Conservation (phyloP, 2,888 invertebrate species). For the Lamellibrachia satsuma region DNA sequence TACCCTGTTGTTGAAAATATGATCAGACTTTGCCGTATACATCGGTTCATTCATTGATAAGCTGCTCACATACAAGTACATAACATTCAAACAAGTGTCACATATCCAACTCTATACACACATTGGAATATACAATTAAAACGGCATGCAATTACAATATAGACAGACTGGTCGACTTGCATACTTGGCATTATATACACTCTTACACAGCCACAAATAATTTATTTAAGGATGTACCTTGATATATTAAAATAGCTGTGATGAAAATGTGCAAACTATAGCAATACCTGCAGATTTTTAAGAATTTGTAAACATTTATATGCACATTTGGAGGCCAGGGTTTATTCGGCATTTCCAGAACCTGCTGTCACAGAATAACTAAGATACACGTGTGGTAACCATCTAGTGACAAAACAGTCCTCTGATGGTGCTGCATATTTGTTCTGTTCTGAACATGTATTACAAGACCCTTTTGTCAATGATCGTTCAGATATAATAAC, state of each 20-base stretch:
- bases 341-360: background rate
- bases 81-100: background rate
- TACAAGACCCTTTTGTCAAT: background rate
- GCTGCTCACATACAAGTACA: background rate
- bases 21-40: background rate
- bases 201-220: background rate
- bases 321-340: background rate
- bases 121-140: background rate
- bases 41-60: background rate
- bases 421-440: background rate
- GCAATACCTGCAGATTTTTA: background rate
- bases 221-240: background rate
- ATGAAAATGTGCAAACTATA: background rate
- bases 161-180: background rate
- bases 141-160: background rate
- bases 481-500: background rate
- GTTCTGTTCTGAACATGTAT: background rate
- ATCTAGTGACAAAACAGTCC: background rate
- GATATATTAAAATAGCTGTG: background rate
- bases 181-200: background rate
- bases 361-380: background rate
- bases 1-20: slow-evolving; percentile 6
- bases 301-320: background rate
- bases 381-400: background rate
- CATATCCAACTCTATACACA: background rate